Evolutionary conservation across 2,888 invertebrate genomes (phyloP), one percentile per base, ranked within the genome.

Genomic region (Meghimatium bilineatum): DNA sequence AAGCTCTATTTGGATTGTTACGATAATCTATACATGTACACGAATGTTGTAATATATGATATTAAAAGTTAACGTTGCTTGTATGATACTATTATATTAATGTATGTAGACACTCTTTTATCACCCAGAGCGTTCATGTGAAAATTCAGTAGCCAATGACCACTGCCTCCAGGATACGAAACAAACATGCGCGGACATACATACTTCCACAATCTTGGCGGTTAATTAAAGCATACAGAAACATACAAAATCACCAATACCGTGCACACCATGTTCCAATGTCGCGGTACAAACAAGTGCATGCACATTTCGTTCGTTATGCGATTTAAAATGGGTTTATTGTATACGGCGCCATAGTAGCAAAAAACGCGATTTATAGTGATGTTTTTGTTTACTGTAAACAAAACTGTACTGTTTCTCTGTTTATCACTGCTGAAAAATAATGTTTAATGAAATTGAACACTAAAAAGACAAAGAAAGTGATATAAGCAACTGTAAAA

Each of bases 11-110:
- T 29, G 49, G 49, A 49, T 44, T 74, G 72, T 49, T 74, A 44
- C n/a, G 29, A 74, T 74, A 74, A 74, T 74, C 72, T 29, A 49
- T 74, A 74, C 72, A 69, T 34, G 69, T 26, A 74, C 72, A 74
- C 29, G 29, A 32, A 23, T 74, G 72, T 56, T 56, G 56, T 49
- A 29, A 49, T 74, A 74, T 49, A 74, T 20, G 44, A 74, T 74
- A 74, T 44, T 44, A 74, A 74, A 74, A 44, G 44, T 74, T 49
- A 44, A 29, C 49, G 29, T 74, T 74, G 3, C 10, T 74, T 49
- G 72, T 74, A 74, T 69, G 69, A 69, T 34, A 34, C 14, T 32
- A 29, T 14, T 74, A 74, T 29, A 74, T 74, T 29, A 29, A 44
- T 49, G 29, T 74, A 74, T 74, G 29, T 74, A 49, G n/a, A 74